Percentiles rank a stretch among this genome's conserved stretches.
phyloP scores from a whole-genome alignment of 1,140 invertebrate genomes.

The Magallana gigas region DNA sequence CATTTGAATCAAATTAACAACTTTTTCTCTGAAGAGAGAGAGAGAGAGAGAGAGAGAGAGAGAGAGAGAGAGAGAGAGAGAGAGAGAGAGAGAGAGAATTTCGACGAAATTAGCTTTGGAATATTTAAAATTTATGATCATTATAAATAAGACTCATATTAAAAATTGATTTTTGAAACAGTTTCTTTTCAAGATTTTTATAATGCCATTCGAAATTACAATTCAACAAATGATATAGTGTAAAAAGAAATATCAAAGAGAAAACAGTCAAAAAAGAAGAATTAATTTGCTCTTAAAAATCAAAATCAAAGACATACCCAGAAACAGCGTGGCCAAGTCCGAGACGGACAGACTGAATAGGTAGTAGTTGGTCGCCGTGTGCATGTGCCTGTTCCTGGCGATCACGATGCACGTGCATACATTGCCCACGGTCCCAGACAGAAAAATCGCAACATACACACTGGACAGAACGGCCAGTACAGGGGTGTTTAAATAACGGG shows the following conservation, averaged over 20 bases:
- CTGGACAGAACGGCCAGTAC: constrained; percentile 79
- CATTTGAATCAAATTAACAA: neutral
- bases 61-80: constrained; percentile 35
- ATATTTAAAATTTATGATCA: neutral
- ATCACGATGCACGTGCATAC: constrained; percentile 96
- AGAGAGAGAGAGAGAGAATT: constrained; percentile 35
- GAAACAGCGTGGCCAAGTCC: constrained; percentile 89
- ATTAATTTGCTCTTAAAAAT: neutral
- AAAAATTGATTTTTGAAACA: too few relatives aligned
- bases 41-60: constrained; percentile 20
- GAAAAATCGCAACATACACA: constrained; percentile 90
- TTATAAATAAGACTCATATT: too few relatives aligned
- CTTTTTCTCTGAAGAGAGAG: neutral
- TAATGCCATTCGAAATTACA: too few relatives aligned
- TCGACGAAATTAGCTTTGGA: neutral
- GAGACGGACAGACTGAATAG: constrained; percentile 94
- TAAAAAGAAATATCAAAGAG: too few relatives aligned
- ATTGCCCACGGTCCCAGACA: constrained; percentile 93
- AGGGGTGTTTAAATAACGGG: constrained; percentile 49
- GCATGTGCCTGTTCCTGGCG: constrained; percentile 91
- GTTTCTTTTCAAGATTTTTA: too few relatives aligned
- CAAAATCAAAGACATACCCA: constrained; percentile 76
- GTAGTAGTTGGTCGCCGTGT: constrained; percentile 89
- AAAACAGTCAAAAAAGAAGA: too few relatives aligned
- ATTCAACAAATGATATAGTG: too few relatives aligned